phyloP scores from a whole-genome alignment of 2,797 vertebrate genomes.

The Peromyscus eremicus region DNA sequence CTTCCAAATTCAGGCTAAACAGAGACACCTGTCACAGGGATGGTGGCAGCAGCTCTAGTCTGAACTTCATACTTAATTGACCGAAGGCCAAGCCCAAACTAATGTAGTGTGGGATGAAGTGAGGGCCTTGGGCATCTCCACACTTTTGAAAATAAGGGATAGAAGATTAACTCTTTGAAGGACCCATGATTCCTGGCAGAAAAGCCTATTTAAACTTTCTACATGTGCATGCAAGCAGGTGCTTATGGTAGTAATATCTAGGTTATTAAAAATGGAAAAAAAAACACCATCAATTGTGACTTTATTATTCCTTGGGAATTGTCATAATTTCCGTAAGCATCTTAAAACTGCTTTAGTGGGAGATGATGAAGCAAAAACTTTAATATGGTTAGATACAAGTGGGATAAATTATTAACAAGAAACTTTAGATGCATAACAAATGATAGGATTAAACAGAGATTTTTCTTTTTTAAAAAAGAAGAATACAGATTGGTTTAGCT shows the following conservation, averaged over 20 bases:
- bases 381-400: conserved; percentile 40
- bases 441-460: not conserved
- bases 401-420: conserved; percentile 1
- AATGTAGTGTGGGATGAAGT: not conserved
- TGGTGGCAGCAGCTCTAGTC: not conserved
- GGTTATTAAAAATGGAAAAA: conserved; percentile 56
- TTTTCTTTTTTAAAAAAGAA: not conserved
- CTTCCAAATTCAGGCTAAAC: conserved; percentile 13
- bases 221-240: not conserved
- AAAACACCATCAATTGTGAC: conserved; percentile 22
- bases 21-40: not conserved
- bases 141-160: conserved; percentile 35
- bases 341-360: not conserved
- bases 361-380: conserved; percentile 9
- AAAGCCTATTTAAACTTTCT: not conserved
- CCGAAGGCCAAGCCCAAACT: conserved; percentile 6
- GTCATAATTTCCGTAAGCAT: conserved; percentile 42
- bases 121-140: not conserved
- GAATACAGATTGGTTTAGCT: conserved; percentile 21
- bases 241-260: conserved; percentile 56
- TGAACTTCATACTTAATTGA: conserved; percentile 39
- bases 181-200: conserved; percentile 47
- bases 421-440: not conserved
- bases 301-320: conserved; percentile 44
- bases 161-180: conserved; percentile 61